A percentile compares a stretch with the other conserved stretches of the same genome.
Conservation (phyloP, 2,797 vertebrate species). For the Pseudomugil gertrudae region DNA sequence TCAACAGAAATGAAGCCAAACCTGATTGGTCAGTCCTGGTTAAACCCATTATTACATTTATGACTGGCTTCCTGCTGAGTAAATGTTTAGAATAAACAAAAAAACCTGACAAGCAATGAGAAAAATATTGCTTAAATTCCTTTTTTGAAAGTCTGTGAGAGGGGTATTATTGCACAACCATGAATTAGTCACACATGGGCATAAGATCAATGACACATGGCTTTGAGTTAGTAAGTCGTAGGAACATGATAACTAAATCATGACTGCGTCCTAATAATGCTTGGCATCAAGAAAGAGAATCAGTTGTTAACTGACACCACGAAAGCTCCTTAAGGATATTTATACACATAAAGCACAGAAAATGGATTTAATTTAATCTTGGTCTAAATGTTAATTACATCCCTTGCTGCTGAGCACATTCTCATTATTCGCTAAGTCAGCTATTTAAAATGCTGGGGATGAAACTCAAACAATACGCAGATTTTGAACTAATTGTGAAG, state of each 20-base stretch:
- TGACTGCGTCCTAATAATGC: not conserved
- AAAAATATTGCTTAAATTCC: not conserved
- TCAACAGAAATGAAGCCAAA: constrained; percentile 7
- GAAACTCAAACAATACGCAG: not conserved
- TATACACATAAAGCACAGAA: not conserved
- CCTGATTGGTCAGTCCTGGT: constrained; percentile 9
- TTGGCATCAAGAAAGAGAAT: not conserved
- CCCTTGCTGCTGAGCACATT: not conserved
- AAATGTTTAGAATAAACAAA: not conserved
- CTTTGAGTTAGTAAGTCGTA: not conserved
- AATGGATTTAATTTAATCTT: constrained; percentile 9
- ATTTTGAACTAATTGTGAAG: not conserved
- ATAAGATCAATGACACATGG: constrained; percentile 3
- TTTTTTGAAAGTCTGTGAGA: not conserved
- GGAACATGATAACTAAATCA: constrained; percentile 7
- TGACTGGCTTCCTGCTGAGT: constrained; percentile 15
- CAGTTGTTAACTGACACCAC: not conserved
- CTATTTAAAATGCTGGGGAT: not conserved
- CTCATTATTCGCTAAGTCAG: constrained; percentile 16
- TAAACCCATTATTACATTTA: not conserved
- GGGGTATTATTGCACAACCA: not conserved
- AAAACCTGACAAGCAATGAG: not conserved
- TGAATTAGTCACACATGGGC: not conserved
- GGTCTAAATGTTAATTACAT: constrained; percentile 7
- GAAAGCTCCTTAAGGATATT: not conserved